Conservation (phyloP, 2,888 invertebrate species). For the Geotrupes spiniger region DNA sequence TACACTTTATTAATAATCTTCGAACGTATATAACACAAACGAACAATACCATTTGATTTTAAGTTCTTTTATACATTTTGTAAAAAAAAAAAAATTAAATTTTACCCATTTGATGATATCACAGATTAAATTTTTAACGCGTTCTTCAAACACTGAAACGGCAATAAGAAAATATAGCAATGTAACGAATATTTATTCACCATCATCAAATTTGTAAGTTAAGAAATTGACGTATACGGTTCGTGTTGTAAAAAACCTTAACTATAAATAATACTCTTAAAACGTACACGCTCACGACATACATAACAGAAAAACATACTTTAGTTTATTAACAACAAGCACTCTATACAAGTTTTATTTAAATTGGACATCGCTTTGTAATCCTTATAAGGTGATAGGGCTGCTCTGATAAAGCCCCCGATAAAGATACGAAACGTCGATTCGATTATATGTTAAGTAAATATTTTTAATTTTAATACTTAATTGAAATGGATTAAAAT, state of each 20-base stretch:
- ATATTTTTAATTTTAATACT: too few species aligned
- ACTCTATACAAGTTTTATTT: neutral
- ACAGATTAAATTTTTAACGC: constrained; percentile 20
- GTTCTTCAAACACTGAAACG: too few species aligned
- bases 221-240: neutral
- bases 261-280: constrained; percentile 11
- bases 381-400: too few species aligned
- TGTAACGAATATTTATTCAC: constrained; percentile 10
- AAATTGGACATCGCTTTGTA: too few species aligned
- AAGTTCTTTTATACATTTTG: neutral
- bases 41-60: neutral
- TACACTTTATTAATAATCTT: constrained; percentile 3
- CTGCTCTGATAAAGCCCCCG: too few species aligned
- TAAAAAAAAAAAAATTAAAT: neutral
- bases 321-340: constrained; percentile 5
- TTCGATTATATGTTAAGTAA: too few species aligned
- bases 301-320: constrained; percentile 2
- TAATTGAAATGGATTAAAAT: too few species aligned
- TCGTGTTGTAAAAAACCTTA: neutral
- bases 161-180: constrained; percentile 11
- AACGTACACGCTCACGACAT: constrained; percentile 1
- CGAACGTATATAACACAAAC: constrained; percentile 2
- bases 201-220: constrained; percentile 9
- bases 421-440: too few species aligned
- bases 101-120: constrained; percentile 20